Evolutionary conservation across 2,888 invertebrate species (phyloP), one percentile per base, ranked within the genome.

Genomic region (Neoitamus cyanurus): DNA sequence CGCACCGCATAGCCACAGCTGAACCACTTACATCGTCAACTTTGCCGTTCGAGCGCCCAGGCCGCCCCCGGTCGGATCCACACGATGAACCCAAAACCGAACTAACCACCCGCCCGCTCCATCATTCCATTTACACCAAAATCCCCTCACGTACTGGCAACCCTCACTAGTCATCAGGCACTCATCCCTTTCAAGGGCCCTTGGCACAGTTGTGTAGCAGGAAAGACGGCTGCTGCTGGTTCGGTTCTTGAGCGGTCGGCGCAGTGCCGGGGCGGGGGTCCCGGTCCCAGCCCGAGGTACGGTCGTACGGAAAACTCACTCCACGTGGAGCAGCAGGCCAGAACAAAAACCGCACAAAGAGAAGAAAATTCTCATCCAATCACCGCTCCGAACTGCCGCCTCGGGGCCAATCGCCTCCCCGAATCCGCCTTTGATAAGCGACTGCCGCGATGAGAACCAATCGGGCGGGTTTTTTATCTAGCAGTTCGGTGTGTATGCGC

Each of bases 21-120:
- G 73, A 83, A 83, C 83, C 83, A 83, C 83, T 83, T 83, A 83
- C 75, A 83, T 83, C 83, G 83, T 83, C 73, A 83, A 83, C 73
- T 83, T 83, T 48, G 73, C 83, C 75, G 82, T 82, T 82, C 82
- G 36, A 42, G 15, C 42, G 77, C 36, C 11, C 46, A n/a, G 11
- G 30, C 70, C 70, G 6, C 37, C 75, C 82, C 36, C 36, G n/a
- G 13, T 11, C 68, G 13, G 25, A 82, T 69, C 37, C 69, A 37
- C 69, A 73, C 75, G 83, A 34, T 83, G 34, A 83, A 83, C 48
- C 83, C 31, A 58, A 83, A 83, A 83, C 83, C 83, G 20, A 83
- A 75, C 48, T 36, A 58, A 75, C 83, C 73, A 83, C 73, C 83
- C 83, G 83, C 73, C 58, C 69, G 11, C 69, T 82, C 82, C 69